A percentile compares a stretch with the other conserved stretches of the same genome.
Evolutionary conservation across 2,797 vertebrate genomes (phyloP).

Genomic region (Poecile montanus): DNA sequence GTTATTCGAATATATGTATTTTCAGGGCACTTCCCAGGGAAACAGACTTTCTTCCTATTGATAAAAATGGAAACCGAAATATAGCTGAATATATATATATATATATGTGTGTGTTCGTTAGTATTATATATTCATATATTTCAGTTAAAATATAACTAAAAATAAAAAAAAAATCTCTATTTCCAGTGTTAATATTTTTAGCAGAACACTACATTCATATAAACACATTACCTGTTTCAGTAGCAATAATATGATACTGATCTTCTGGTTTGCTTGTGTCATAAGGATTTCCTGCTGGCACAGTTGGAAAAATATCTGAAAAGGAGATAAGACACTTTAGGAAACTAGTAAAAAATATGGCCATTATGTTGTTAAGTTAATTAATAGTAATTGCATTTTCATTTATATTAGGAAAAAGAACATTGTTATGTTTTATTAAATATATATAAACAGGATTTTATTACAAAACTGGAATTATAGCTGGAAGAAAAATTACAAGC

Average conservation of each 20-base stretch:
- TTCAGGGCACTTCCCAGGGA: not conserved
- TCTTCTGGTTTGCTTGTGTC: conserved; percentile 77
- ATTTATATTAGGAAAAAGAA: not conserved
- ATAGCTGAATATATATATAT: not conserved
- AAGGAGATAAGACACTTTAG: conserved; percentile 10
- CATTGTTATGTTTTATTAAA: not conserved
- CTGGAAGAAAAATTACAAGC: conserved; percentile 31
- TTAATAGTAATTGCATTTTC: not conserved
- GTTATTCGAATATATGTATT: not conserved
- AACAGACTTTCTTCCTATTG: not conserved
- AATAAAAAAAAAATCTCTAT: not conserved
- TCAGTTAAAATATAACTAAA: too few species aligned
- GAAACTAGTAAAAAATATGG: not conserved
- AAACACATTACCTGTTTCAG: conserved; percentile 80
- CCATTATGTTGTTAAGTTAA: not conserved
- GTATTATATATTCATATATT: too few species aligned
- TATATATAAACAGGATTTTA: not conserved
- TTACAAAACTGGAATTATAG: not conserved
- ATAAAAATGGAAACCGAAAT: not conserved
- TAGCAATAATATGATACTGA: conserved; percentile 80
- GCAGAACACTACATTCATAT: not conserved
- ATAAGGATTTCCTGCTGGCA: conserved; percentile 74
- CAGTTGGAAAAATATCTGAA: conserved; percentile 78
- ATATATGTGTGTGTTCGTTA: too few species aligned
- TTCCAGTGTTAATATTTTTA: not conserved